Conservation (phyloP, 2,888 invertebrate species). For the Melangyna quadrimaculata region DNA sequence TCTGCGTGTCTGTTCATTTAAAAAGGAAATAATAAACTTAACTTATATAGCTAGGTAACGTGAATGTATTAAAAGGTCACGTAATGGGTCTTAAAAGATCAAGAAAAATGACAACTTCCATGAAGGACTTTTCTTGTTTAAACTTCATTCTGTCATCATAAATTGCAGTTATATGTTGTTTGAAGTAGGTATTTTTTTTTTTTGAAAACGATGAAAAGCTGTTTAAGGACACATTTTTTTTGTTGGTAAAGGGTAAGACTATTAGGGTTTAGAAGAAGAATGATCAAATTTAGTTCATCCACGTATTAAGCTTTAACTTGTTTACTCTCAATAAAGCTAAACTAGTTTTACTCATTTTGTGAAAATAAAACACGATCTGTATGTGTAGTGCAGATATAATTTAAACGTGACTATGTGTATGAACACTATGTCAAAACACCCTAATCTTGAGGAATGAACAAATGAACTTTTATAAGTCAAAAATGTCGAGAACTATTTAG, state of each 20-base stretch:
- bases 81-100: conserved; percentile 49
- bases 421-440: too few species aligned
- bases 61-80: conserved; percentile 49
- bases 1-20: conserved; percentile 8
- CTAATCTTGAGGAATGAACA: too few species aligned
- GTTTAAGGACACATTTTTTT: neutral
- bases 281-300: neutral
- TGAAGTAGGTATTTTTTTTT: neutral
- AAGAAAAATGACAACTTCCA: conserved; percentile 46
- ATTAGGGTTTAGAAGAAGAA: too few species aligned
- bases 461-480: too few species aligned
- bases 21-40: conserved; percentile 12
- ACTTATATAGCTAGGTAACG: neutral
- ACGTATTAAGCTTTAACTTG: neutral
- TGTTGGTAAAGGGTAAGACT: too few species aligned
- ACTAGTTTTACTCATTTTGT: too few species aligned
- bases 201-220: neutral
- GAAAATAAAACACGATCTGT: too few species aligned
- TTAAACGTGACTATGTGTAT: too few species aligned
- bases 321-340: neutral
- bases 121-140: conserved; percentile 11
- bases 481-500: too few species aligned
- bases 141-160: conserved; percentile 11
- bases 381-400: too few species aligned
- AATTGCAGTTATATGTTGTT: conserved; percentile 13